Evolutionary conservation across 2,113 vertebrate species (phyloP).

Genomic region (Formicarius rufipectus): DNA sequence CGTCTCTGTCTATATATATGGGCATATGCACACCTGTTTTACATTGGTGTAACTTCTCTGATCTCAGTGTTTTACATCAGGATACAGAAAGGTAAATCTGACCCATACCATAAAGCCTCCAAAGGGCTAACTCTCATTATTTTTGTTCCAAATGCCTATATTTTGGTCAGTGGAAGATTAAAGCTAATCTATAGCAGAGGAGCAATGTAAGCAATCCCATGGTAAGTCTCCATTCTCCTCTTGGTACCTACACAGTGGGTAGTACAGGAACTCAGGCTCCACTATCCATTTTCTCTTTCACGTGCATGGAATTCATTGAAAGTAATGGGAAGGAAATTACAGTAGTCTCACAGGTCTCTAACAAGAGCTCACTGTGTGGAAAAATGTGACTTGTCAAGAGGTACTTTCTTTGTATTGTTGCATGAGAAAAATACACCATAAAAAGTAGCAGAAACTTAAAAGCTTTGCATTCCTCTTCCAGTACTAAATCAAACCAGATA

Average conservation of each 20-base stretch:
- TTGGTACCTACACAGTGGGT: slow-evolving; percentile 56
- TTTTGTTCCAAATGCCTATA: slow-evolving; percentile 42
- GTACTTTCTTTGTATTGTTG: slow-evolving; percentile 65
- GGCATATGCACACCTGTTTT: slow-evolving; percentile 42
- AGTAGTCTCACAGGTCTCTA: slow-evolving; percentile 70
- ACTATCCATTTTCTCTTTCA: slow-evolving; percentile 53
- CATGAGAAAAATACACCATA: slow-evolving; percentile 57
- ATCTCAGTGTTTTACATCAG: slow-evolving; percentile 39
- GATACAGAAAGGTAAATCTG: slow-evolving; percentile 39
- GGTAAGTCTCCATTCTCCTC: slow-evolving; percentile 40
- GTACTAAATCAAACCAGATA: slow-evolving; percentile 76
- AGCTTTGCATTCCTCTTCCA: slow-evolving; percentile 65
- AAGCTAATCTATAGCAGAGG: slow-evolving; percentile 71
- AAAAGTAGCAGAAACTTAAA: slow-evolving; percentile 62
- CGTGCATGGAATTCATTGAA: slow-evolving; percentile 78
- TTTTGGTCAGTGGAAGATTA: slow-evolving; percentile 69
- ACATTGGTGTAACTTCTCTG: slow-evolving; percentile 54
- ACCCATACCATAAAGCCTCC: slow-evolving; percentile 18
- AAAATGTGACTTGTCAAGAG: slow-evolving; percentile 76
- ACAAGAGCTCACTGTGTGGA: slow-evolving; percentile 71
- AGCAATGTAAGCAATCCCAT: slow-evolving; percentile 63
- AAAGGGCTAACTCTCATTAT: slow-evolving; percentile 57
- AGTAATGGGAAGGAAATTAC: slow-evolving; percentile 76
- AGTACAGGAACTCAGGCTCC: slow-evolving; percentile 40
- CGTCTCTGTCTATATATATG: background rate